phyloP scores from a whole-genome alignment of 2,797 vertebrate species.

The Dermochelys coriacea region DNA sequence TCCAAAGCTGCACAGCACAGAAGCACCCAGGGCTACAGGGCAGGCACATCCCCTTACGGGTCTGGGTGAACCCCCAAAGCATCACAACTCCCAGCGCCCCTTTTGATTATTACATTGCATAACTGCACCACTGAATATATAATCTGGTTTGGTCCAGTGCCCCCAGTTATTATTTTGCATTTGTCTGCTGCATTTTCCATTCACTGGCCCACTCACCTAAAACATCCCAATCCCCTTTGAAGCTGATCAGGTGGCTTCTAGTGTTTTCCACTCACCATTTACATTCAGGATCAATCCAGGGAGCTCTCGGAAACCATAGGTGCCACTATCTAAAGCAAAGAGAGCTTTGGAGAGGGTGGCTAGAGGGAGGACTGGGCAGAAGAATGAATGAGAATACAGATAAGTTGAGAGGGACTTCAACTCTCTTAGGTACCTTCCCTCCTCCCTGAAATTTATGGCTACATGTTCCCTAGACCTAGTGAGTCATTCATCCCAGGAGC shows the following conservation, averaged over 20 bases:
- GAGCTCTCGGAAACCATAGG: neutral
- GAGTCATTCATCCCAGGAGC: neutral
- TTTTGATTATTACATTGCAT: neutral
- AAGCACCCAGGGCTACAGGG: too few species aligned
- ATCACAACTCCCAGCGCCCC: neutral
- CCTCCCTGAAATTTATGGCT: neutral
- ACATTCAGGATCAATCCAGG: neutral
- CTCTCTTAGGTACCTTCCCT: neutral
- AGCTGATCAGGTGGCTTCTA: neutral
- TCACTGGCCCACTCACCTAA: neutral
- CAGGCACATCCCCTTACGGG: too few species aligned
- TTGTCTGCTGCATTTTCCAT: neutral
- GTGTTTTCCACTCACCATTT: neutral
- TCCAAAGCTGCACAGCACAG: too few species aligned
- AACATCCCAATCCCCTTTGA: neutral
- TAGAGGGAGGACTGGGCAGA: neutral
- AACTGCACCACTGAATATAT: fast-evolving
- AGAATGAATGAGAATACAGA: neutral
- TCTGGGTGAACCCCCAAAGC: too few species aligned
- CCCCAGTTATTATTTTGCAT: neutral
- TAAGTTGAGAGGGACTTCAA: neutral
- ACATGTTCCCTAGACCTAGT: neutral
- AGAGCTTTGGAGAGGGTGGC: neutral
- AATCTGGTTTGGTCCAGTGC: fast-evolving
- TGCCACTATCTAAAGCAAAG: neutral